Base-by-base conservation (phyloP, 2,797 vertebrate genomes). In the Onychomys arenicola region DNA sequence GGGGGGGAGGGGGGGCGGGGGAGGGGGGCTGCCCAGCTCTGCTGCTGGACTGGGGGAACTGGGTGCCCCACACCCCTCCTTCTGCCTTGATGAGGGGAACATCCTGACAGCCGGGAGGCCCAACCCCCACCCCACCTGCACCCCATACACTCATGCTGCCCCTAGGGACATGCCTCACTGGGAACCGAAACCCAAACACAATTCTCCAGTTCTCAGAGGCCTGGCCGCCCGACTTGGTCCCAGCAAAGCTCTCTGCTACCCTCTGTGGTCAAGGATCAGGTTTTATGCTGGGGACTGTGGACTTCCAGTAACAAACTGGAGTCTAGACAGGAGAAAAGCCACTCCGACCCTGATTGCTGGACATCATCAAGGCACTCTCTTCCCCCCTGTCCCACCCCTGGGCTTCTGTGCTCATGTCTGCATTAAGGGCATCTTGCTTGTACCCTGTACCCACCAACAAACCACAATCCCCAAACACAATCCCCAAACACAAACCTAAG, bases 181-280 rank as follows among this genome's bases (percentile, higher is more conserved):
- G 16, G 77, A 95, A 73, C 67, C n/a, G 55, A 96, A 93, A 69
- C 61, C 84, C 78, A 61, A 75, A 69, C 52, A 61, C n/a, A 65
- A 89, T 88, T 84, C 65, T 77, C 92, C 40, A 69, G 75, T 88
- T 84, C 65, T 73, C 92, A 78, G 85, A 34, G 76, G 17, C 52
- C 71, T 23, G 27, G n/a, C 25, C 32, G 63, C 59, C 46, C 55
- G 59, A 7, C 25, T 40, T 37, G 23, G n/a, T 21, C 10, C 63
- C 40, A 29, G 0, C 11, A 34, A 23, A 46, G 21, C 61, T 69
- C 90, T 75, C 81, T 73, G 88, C 65, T 77, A 32, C 76, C 40
- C 75, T 69, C 73, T 69, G 57, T 85, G 83, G 82, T 34, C 63
- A 67, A 75, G 85, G 63, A 37, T 78, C 67, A 40, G 87, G 57